These are phyloP conservation scores for Dugesia japonica DNA, from an alignment of 2,888 invertebrate genomes.

Conservation along the genomic window DNA sequence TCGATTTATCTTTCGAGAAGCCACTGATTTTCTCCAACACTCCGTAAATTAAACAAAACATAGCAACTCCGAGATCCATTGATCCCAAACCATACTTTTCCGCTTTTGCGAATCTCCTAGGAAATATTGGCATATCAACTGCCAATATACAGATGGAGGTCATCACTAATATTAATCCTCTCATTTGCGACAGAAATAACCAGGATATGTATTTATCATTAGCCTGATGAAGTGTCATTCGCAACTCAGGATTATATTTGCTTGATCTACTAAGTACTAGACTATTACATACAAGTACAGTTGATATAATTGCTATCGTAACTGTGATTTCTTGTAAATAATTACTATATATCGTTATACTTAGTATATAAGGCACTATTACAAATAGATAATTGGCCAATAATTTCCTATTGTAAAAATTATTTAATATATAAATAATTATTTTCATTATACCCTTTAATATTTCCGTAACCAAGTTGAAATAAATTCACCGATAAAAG, in stretches of 20 bases:
- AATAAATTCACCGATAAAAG: neutral
- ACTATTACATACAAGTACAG: too few relatives aligned
- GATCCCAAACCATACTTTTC: constrained; percentile 62
- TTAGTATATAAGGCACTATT: too few relatives aligned
- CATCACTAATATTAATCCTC: neutral
- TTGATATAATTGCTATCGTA: too few relatives aligned
- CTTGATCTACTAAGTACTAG: too few relatives aligned
- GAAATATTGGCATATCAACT: constrained; percentile 76
- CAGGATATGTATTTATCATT: neutral
- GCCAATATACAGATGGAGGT: constrained; percentile 71
- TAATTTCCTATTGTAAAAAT: too few relatives aligned
- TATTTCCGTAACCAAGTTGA: neutral
- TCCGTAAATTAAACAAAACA: constrained; percentile 60
- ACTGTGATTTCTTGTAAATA: too few relatives aligned
- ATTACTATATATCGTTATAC: too few relatives aligned
- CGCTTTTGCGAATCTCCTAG: constrained; percentile 69
- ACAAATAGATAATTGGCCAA: too few relatives aligned
- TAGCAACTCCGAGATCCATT: constrained; percentile 87
- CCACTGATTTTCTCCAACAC: neutral
- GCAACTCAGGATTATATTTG: neutral
- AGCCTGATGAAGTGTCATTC: neutral
- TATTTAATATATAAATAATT: too few relatives aligned
- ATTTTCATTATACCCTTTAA: neutral
- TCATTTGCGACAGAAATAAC: neutral
- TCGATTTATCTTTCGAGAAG: too few relatives aligned